These are phyloP conservation scores for Ctenochaetus hawaiiensis DNA, from an alignment of 2,797 vertebrate genomes.

Conservation along the genomic window DNA sequence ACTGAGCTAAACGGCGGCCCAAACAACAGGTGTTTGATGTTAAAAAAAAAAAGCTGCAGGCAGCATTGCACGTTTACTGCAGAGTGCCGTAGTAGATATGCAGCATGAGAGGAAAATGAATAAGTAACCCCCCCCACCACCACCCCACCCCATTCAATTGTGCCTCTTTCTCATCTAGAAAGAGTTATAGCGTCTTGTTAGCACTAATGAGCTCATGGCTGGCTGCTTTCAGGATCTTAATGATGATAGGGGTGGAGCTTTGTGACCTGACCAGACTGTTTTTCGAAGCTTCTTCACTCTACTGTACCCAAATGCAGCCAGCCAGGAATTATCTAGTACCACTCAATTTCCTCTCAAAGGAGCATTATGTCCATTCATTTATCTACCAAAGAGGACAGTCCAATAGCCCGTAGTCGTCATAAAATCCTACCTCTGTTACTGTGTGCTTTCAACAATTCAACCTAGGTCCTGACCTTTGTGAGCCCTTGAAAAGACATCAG, in stretches of 20 bases:
- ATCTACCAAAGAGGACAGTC: not conserved
- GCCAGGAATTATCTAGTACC: conserved; percentile 11
- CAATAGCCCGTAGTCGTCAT: not conserved
- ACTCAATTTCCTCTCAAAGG: conserved; percentile 6
- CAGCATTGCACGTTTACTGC: not conserved
- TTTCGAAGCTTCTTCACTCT: not conserved
- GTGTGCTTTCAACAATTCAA: conserved; percentile 22
- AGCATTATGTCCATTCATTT: conserved; percentile 2
- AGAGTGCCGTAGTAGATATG: not conserved
- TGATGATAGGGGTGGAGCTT: conserved; percentile 46
- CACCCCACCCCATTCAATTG: not conserved
- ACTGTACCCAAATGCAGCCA: not conserved
- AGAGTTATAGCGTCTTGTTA: conserved; percentile 65
- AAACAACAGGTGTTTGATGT: conserved; percentile 43
- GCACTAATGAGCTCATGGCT: conserved; percentile 61
- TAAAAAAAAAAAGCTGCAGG: conserved; percentile 17
- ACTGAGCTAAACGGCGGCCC: too few species aligned
- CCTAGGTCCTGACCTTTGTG: conserved; percentile 7
- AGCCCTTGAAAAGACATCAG: conserved; percentile 27
- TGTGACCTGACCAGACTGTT: conserved; percentile 22
- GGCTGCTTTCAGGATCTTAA: conserved; percentile 52
- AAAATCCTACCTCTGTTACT: not conserved
- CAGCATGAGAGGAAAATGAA: conserved; percentile 12
- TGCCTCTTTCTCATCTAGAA: conserved; percentile 35
- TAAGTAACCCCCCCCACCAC: not conserved